These are phyloP conservation scores for Oryctes rhinoceros DNA, from an alignment of 1,140 invertebrate species.

Conservation along the genomic window DNA sequence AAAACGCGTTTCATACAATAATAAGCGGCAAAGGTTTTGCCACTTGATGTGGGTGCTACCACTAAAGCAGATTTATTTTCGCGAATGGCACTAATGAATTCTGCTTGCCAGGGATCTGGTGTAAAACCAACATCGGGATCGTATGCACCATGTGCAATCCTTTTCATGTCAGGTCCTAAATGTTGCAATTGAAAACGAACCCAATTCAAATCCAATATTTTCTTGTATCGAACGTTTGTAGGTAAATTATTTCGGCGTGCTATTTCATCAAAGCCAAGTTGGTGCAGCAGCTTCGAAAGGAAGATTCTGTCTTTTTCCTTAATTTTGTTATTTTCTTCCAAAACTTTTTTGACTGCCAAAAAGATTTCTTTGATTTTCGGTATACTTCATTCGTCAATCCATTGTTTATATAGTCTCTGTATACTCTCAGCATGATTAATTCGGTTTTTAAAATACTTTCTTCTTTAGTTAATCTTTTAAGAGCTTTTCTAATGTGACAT, in stretches of 20 bases:
- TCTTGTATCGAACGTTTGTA: neutral
- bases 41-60: constrained; percentile 51
- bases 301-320: constrained; percentile 5
- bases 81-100: constrained; percentile 48
- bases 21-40: constrained; percentile 52
- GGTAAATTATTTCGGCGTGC: constrained; percentile 42
- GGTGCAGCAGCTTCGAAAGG: constrained; percentile 41
- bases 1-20: constrained; percentile 52
- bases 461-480: constrained; percentile 5
- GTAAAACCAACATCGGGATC: constrained; percentile 48
- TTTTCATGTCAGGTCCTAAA: constrained; percentile 46
- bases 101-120: constrained; percentile 49
- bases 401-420: neutral
- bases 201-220: constrained; percentile 37
- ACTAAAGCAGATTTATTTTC: constrained; percentile 49
- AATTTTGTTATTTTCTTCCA: neutral
- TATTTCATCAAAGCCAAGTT: constrained; percentile 45
- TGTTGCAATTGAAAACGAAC: constrained; percentile 47
- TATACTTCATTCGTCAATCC: neutral
- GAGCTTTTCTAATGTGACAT: neutral
- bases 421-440: constrained; percentile 37
- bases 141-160: constrained; percentile 25
- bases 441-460: constrained; percentile 14
- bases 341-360: constrained; percentile 28
- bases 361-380: constrained; percentile 21